Evolutionary conservation across 2,797 vertebrate genomes (phyloP), one percentile per base, ranked within the genome.

Genomic region (Diplodus puntazzo): DNA sequence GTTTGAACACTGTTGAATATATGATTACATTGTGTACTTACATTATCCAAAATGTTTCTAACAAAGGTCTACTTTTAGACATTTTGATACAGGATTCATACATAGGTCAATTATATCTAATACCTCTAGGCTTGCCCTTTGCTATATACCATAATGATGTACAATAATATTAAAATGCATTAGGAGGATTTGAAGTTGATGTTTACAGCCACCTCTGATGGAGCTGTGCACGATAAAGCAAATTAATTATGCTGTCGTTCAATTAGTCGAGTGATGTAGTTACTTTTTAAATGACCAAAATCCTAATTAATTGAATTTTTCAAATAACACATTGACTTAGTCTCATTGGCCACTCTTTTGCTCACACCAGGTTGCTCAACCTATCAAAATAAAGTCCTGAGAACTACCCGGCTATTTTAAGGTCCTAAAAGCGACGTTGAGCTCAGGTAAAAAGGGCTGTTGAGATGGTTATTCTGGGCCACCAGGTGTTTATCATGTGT

Each of bases 401-500:
- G 75, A 74, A 65, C 49, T 18, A 5, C 55, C 75, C 1, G 0
- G 73, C 45, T 85, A 81, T 87, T 88, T 85, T 66, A 72, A 85
- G 73, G 49, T 74, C 65, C 65, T 75, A 64, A 89, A 89, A 81
- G 84, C 69, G 30, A 53, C 18, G 60, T 85, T 90, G 79, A 87
- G 72, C 68, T 73, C 78, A 85, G 77, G 75, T 88, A 80, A 89
- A 88, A 81, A 75, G 67, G 43, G 21, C 75, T 85, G 85, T 88
- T 83, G 76, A 83, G 73, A 61, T 27, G 63, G 81, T 76, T 87
- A 87, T 91, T 89, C 84, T 79, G 57, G 46, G 72, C 84, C 49
- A 77, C 69, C 72, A 89, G 83, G 88, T 91, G 90, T 93, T 92
- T 92, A 91, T 91, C 83, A 75, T 82, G 85, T 86, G 89, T 86